Percentiles rank a stretch among this genome's conserved stretches.
These are phyloP conservation scores for Myanophis thanlyinensis DNA, from an alignment of 2,113 vertebrate genomes.

Conservation along the genomic window DNA sequence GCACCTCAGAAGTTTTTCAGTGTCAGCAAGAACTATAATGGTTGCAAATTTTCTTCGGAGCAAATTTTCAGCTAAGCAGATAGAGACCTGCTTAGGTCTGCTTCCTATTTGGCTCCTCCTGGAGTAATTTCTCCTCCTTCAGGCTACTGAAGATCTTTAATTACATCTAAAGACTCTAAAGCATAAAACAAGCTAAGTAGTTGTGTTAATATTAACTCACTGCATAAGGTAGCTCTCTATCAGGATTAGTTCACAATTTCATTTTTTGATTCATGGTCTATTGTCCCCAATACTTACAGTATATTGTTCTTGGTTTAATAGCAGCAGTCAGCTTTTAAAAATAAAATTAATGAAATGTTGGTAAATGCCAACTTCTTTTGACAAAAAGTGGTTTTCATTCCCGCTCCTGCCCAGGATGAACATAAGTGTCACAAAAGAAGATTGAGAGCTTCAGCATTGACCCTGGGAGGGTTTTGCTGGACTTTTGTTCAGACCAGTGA, in stretches of 20 bases:
- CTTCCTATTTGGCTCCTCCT: neutral
- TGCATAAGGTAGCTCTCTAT: neutral
- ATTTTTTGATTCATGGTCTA: neutral
- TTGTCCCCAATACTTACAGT: neutral
- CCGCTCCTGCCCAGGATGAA: neutral
- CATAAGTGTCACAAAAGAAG: neutral
- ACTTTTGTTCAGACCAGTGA: neutral
- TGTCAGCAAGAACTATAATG: neutral
- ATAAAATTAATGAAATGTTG: neutral
- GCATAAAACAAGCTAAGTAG: neutral
- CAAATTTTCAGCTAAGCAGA: neutral
- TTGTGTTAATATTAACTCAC: neutral
- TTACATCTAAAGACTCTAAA: neutral
- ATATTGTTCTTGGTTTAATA: neutral
- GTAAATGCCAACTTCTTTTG: too few species aligned
- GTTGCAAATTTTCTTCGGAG: neutral
- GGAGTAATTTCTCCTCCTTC: neutral
- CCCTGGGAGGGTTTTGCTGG: neutral
- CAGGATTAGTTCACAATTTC: neutral
- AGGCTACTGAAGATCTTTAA: neutral
- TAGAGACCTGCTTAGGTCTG: neutral
- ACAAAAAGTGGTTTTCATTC: neutral
- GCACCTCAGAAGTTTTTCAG: neutral
- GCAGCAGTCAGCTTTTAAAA: neutral
- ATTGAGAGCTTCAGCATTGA: neutral